Evolutionary conservation across 2,113 vertebrate species (phyloP).

Genomic region (Terrapene triunguis): DNA sequence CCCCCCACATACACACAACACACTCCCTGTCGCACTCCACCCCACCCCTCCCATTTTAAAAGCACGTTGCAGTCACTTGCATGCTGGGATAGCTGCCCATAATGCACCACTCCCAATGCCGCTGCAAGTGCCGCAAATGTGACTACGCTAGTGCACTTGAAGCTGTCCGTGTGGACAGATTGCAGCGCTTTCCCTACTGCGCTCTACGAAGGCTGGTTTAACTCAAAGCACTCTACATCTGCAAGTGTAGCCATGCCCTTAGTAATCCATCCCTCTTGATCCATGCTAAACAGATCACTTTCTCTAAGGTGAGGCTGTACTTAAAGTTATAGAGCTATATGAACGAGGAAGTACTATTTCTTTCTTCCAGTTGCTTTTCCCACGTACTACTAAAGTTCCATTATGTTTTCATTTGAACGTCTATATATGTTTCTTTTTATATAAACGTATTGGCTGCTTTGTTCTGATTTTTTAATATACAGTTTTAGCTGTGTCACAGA

Average conservation of each 20-base stretch:
- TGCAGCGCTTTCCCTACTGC: too few species aligned
- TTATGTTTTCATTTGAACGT: slow-evolving; percentile 65
- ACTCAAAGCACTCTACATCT: too few species aligned
- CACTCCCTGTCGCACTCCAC: too few species aligned
- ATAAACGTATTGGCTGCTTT: slow-evolving; percentile 43
- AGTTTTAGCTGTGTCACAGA: slow-evolving; percentile 62
- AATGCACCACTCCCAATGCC: too few species aligned
- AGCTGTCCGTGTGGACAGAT: too few species aligned
- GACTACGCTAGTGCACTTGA: too few species aligned
- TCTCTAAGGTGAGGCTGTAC: background rate
- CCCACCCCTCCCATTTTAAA: too few species aligned
- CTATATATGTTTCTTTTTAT: slow-evolving; percentile 54
- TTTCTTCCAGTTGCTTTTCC: background rate
- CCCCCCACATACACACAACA: too few species aligned
- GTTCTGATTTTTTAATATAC: slow-evolving; percentile 45
- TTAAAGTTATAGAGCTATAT: background rate
- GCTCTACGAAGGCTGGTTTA: too few species aligned
- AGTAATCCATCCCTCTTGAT: background rate
- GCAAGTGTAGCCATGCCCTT: background rate
- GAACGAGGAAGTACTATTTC: background rate
- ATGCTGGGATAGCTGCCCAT: too few species aligned
- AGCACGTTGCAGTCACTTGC: too few species aligned
- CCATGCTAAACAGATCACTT: background rate
- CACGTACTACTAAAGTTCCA: background rate
- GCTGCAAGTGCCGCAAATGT: too few species aligned